Percentiles rank a stretch among this genome's conserved stretches.
phyloP scores from a whole-genome alignment of 2,797 vertebrate species.

The Sebastes dallii region DNA sequence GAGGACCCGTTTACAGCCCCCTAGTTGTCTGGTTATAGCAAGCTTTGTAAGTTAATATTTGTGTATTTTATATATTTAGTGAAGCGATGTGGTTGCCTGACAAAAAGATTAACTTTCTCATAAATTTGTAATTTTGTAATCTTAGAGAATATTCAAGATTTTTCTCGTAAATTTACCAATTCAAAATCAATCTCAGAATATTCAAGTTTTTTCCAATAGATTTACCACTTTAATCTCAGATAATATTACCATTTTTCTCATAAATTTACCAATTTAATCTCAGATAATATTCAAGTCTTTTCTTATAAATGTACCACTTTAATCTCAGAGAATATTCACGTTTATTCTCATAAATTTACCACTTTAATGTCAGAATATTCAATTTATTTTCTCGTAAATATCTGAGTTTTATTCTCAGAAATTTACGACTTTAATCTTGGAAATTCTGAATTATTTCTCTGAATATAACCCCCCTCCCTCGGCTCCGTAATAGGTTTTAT shows the following conservation, averaged over 20 bases:
- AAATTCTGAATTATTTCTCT: too few relatives aligned
- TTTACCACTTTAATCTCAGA: too few relatives aligned
- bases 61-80: not conserved
- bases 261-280: not conserved
- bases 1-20: too few relatives aligned
- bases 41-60: fast-evolving
- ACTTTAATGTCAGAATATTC: not conserved
- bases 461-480: not conserved
- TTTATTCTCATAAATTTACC: not conserved
- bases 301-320: not conserved
- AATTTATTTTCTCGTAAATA: not conserved
- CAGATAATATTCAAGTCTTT: not conserved
- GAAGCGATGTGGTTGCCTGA: not conserved
- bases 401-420: not conserved
- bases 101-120: not conserved
- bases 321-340: not conserved
- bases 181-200: too few relatives aligned
- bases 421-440: too few relatives aligned
- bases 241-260: too few relatives aligned
- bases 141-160: not conserved
- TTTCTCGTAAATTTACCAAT: too few relatives aligned
- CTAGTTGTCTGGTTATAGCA: too few relatives aligned
- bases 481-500: not conserved
- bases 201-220: not conserved
- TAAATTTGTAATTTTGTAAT: too few relatives aligned